These are phyloP conservation scores for Oreochromis grahami DNA, from an alignment of 2,797 vertebrate genomes.

Conservation along the genomic window DNA sequence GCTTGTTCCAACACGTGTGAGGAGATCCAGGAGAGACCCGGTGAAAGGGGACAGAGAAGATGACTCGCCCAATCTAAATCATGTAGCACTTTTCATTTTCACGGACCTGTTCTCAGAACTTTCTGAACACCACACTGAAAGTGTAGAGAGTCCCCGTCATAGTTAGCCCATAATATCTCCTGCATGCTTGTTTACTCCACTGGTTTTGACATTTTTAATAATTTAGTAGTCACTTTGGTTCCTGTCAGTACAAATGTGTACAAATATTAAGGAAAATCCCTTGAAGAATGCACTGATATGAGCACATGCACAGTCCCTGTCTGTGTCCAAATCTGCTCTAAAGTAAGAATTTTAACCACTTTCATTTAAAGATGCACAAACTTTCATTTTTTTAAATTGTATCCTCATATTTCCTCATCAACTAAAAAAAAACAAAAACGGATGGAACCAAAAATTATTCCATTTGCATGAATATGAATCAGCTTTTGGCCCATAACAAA, in stretches of 20 bases:
- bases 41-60: background rate
- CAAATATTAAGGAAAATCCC: background rate
- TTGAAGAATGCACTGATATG: background rate
- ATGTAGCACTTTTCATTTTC: background rate
- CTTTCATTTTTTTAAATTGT: too few species aligned
- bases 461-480: background rate
- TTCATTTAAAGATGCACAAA: background rate
- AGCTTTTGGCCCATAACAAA: background rate
- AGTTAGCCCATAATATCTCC: background rate
- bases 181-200: background rate
- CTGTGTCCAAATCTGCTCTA: background rate
- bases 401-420: background rate
- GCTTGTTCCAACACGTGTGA: background rate
- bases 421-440: background rate
- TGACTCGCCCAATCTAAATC: fast-evolving
- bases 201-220: background rate
- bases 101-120: background rate
- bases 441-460: background rate
- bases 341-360: background rate
- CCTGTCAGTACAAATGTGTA: background rate
- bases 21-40: background rate
- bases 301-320: background rate
- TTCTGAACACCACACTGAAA: background rate
- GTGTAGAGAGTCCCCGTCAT: background rate
- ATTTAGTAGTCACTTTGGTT: background rate